phyloP scores from a whole-genome alignment of 1,140 invertebrate genomes.

The Homalodisca vitripennis region DNA sequence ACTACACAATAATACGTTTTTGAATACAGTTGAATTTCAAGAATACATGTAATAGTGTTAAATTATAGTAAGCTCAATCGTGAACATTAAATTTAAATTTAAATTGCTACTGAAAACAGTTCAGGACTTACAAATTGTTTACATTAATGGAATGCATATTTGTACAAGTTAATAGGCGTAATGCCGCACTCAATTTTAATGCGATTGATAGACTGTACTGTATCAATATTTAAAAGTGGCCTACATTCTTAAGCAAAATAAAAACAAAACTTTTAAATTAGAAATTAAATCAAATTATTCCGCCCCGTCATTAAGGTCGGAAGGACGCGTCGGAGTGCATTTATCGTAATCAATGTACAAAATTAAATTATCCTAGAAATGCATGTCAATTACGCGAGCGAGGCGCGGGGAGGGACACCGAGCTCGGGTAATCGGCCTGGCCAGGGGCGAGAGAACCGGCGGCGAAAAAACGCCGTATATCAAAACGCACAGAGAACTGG shows the following conservation, averaged over 20 bases:
- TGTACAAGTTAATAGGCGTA: no score
- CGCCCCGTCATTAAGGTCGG: not conserved
- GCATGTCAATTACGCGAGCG: not conserved
- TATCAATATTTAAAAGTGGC: not conserved
- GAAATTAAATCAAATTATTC: not conserved
- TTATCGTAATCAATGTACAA: not conserved
- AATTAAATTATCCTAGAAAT: constrained; percentile 4
- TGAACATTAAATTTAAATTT: no score
- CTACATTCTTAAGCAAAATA: no score
- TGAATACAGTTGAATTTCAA: no score
- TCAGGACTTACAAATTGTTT: no score
- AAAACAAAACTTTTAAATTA: constrained; percentile 3
- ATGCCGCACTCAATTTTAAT: no score
- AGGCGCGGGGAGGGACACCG: not conserved
- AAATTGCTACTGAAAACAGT: no score
- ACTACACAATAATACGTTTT: no score
- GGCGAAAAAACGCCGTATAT: constrained; percentile 23
- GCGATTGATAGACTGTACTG: not conserved
- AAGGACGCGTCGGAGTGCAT: not conserved
- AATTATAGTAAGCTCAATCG: no score
- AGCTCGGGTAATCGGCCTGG: not conserved
- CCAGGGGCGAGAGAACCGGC: not conserved
- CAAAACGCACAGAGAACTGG: constrained; percentile 18
- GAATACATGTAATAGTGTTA: no score
- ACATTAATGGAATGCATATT: no score